Evolutionary conservation across 92 coral and sea anemone species (phyloP), one percentile per base, ranked within the genome.

Genomic region (Porites evermanni): DNA sequence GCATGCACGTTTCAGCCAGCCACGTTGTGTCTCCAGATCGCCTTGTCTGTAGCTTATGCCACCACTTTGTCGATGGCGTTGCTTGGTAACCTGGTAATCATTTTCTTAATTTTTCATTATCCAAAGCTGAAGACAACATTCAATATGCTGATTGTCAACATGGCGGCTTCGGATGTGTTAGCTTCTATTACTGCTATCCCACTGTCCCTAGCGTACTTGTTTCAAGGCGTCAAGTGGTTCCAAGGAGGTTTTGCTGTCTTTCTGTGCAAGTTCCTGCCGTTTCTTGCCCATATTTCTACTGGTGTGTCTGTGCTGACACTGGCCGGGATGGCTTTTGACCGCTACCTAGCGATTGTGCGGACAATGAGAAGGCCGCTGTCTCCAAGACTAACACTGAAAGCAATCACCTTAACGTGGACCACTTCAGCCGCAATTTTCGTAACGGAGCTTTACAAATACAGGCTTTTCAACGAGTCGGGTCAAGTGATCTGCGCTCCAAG

Each of bases 271-370:
- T 13, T 82, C 10, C 20, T 75, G 1, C 72, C 67, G 11, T 92
- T 83, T 21, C 86, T 92, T 8, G 69, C 64, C 20, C 44, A 16
- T 19, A 74, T 89, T n/a, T 81, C 91, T 5, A 69, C 89, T n/a
- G 88, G 86, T 2, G 82, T 85, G 1, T 92, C 95, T 12, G 77
- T 92, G 6, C 24, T 82, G 6, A 92, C 95, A 0, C 82, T 92
- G 47, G 75, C 84, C 0, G 75, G 83, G 75, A 92, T 92, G 53
- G 72, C 95, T 12, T 64, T 82, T 61, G 93, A 92, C 75, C 78
- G 95, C 82, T 92, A 92, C 73, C 74, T 79, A 2, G 95, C 95
- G 54, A 89, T 92, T 2, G 89, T 92, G 24, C 91, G 83, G 53
- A 79, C 84, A 18, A 60, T 92, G 26, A 91, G 89, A 56, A 83